phyloP scores from a whole-genome alignment of 2,888 invertebrate genomes.

The Gasteruption jaculator region DNA sequence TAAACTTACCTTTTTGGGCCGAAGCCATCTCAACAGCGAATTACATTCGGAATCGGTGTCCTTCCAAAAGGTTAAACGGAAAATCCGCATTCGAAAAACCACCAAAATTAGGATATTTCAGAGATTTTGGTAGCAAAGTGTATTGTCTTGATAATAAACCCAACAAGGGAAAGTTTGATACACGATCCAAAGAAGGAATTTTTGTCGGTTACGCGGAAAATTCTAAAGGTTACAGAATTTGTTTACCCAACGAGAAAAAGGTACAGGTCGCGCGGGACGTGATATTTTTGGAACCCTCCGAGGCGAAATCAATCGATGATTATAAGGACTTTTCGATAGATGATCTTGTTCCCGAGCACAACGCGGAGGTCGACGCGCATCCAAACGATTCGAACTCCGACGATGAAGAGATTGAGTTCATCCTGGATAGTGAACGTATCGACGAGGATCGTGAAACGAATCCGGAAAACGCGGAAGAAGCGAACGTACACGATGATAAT shows the following conservation, averaged over 20 bases:
- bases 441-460: conserved; percentile 3
- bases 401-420: neutral
- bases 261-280: conserved; percentile 19
- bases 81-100: conserved; percentile 22
- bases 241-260: conserved; percentile 12
- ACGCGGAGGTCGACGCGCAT: neutral
- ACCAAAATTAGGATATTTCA: conserved; percentile 24
- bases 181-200: conserved; percentile 16
- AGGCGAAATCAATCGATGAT: conserved; percentile 5
- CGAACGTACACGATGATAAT: conserved; percentile 5
- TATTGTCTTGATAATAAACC: conserved; percentile 8
- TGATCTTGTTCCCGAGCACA: neutral
- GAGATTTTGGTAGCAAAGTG: conserved; percentile 26
- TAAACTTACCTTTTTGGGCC: conserved; percentile 30
- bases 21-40: conserved; percentile 32
- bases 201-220: conserved; percentile 19
- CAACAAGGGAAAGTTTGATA: conserved; percentile 20
- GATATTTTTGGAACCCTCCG: conserved; percentile 10
- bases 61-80: conserved; percentile 18
- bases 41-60: conserved; percentile 31
- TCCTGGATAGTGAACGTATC: neutral
- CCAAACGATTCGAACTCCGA: neutral
- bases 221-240: conserved; percentile 19
- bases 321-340: neutral
- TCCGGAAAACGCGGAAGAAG: conserved; percentile 6